Base-by-base conservation (phyloP, 2,888 invertebrate species). In the Drosophila buzzatii region DNA sequence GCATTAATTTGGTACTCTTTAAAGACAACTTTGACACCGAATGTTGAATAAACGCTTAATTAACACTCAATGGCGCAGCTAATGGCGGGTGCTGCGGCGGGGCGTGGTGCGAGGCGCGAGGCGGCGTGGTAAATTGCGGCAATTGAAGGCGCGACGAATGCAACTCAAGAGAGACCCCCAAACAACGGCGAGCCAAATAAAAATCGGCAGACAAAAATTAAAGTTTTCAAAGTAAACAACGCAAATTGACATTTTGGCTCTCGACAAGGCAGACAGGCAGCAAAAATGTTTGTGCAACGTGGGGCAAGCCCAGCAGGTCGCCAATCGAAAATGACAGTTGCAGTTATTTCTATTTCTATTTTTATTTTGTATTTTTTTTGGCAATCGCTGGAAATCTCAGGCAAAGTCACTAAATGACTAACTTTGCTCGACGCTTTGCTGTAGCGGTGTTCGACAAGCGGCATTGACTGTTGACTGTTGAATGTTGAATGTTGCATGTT, bases 281-380 rank as follows among this genome's bases (percentile, higher is more conserved):
- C 49, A 75, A 73, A 74, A 74, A 80, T 80, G 71, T 72, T 79
- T 79, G 69, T 74, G 75, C 76, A 77, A 59, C 68, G 61, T 63
- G 79, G 79, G 76, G 85, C 89, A 85, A 88, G 90, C 86, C 86
- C 86, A 86, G 86, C 90, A 86, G 86, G 86, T 86, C 88, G 87
- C 83, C 85, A 80, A 83, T 87, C 79, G 79, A 85, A 90, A 91
- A 87, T 90, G 89, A 91, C 90, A 91, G 89, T 85, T 90, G 90
- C 85, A 89, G 90, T 81, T 87, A 79, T 27, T 59, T 58, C 35
- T 63, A 47, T 65, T 65, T 52, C 63, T 63, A 51, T 65, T 62
- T 37, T 42, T 59, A 62, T 59, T 55, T 57, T 33, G 52, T 64
- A 20, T 45, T 45, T 47, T 74, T 67, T 56, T 67, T 23, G 81